Conservation (phyloP, 2,113 vertebrate species). For the Anolis sagrei region DNA sequence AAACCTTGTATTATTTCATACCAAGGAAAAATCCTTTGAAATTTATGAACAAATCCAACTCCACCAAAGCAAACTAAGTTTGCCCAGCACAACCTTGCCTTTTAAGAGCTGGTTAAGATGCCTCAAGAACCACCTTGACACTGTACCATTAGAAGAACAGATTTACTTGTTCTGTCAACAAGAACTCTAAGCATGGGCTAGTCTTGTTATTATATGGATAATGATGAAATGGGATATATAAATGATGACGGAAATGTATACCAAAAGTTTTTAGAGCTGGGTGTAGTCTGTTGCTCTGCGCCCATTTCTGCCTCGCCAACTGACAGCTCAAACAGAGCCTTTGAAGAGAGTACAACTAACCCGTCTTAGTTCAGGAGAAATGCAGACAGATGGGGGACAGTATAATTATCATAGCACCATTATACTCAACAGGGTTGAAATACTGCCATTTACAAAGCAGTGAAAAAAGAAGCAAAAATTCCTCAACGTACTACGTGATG, state of each 20-base stretch:
- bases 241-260: constrained; percentile 70
- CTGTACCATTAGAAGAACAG: constrained; percentile 61
- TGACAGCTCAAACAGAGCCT: constrained; percentile 73
- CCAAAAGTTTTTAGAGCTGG: constrained; percentile 54
- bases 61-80: constrained; percentile 11
- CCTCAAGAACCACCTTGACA: constrained; percentile 53
- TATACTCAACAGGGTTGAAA: constrained; percentile 56
- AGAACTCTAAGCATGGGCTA: constrained; percentile 60
- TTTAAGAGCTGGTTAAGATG: constrained; percentile 52
- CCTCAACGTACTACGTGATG: constrained; percentile 47
- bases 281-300: constrained; percentile 48
- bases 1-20: not conserved
- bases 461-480: not conserved
- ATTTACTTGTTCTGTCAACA: constrained; percentile 71
- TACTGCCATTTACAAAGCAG: constrained; percentile 56
- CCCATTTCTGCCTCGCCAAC: constrained; percentile 59
- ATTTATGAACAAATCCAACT: not conserved
- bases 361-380: constrained; percentile 58
- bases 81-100: constrained; percentile 11
- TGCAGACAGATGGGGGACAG: constrained; percentile 65
- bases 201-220: constrained; percentile 64
- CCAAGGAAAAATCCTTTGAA: not conserved
- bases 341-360: constrained; percentile 65
- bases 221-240: constrained; percentile 62
- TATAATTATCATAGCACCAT: constrained; percentile 66